These are phyloP conservation scores for Myripristis murdjan DNA, from an alignment of 2,797 vertebrate genomes.

Conservation along the genomic window DNA sequence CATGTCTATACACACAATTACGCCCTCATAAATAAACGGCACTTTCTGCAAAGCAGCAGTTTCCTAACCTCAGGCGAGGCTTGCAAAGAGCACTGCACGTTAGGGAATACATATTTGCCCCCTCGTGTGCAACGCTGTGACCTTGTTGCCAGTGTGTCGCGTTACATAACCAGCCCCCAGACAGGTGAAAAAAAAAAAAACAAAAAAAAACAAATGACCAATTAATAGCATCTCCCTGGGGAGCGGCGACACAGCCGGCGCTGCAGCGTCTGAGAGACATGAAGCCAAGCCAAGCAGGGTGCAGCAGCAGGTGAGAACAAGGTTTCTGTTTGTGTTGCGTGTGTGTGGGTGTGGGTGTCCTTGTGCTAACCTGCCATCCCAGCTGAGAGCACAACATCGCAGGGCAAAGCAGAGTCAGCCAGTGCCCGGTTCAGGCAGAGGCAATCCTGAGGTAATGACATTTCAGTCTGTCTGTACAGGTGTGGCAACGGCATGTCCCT, in stretches of 20 bases:
- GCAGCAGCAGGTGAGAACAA: conserved; percentile 57
- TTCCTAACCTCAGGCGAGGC: conserved; percentile 46
- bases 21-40: conserved; percentile 8
- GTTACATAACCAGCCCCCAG: conserved; percentile 67
- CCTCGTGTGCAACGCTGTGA: conserved; percentile 45
- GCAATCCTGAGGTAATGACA: conserved; percentile 63
- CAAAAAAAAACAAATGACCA: conserved; percentile 69
- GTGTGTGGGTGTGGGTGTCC: conserved; percentile 18
- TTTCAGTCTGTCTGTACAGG: conserved; percentile 39
- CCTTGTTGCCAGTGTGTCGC: conserved; percentile 52
- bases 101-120: conserved; percentile 45
- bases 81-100: conserved; percentile 52
- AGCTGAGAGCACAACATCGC: conserved; percentile 45
- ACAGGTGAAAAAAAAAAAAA: conserved; percentile 75
- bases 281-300: conserved; percentile 26
- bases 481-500: conserved; percentile 11
- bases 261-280: conserved; percentile 27
- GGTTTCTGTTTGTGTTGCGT: conserved; percentile 26
- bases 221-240: conserved; percentile 64
- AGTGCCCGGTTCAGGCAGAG: conserved; percentile 26
- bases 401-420: neutral
- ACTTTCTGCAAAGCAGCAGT: conserved; percentile 20
- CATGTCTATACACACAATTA: conserved; percentile 18
- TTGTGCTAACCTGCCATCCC: conserved; percentile 14
- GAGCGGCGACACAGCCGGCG: conserved; percentile 33